Evolutionary conservation across 2,797 vertebrate species (phyloP).

Genomic region (Scarus forsteni): DNA sequence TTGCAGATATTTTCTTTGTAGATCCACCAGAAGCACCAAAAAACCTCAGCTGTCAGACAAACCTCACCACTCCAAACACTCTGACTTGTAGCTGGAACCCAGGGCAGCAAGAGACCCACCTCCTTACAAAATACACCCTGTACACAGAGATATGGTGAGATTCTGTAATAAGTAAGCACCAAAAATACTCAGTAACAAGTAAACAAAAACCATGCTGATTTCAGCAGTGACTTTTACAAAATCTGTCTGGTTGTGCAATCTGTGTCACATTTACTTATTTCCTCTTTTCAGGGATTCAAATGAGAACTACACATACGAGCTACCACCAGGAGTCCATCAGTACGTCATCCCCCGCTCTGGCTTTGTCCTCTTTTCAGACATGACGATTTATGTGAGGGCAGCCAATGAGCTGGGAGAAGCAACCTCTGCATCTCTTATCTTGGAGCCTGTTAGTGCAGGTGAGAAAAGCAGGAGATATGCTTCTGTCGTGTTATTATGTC

Average conservation of each 20-base stretch:
- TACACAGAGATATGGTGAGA: slow-evolving; percentile 73
- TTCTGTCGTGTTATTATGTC: neutral
- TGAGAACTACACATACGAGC: slow-evolving; percentile 42
- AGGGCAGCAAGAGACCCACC: slow-evolving; percentile 71
- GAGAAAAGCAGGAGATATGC: slow-evolving; percentile 8
- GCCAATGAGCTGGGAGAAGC: slow-evolving; percentile 86
- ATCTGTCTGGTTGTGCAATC: slow-evolving; percentile 12
- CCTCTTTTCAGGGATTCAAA: slow-evolving; percentile 58
- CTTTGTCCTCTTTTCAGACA: slow-evolving; percentile 79
- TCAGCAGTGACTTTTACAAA: slow-evolving; percentile 20
- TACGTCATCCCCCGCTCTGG: slow-evolving; percentile 82
- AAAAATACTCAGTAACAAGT: neutral
- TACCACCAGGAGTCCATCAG: slow-evolving; percentile 52
- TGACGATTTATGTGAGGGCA: slow-evolving; percentile 87
- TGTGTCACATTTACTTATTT: slow-evolving; percentile 14
- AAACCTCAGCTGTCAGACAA: slow-evolving; percentile 89
- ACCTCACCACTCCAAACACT: slow-evolving; percentile 66
- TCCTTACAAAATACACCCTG: slow-evolving; percentile 80
- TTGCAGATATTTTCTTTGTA: slow-evolving; percentile 48
- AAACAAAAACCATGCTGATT: neutral
- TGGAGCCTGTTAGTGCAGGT: slow-evolving; percentile 90
- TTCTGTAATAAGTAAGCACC: neutral
- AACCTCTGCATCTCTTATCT: slow-evolving; percentile 67
- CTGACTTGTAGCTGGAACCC: slow-evolving; percentile 89
- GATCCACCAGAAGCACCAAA: slow-evolving; percentile 86